phyloP scores from a whole-genome alignment of 2,113 vertebrate species.

The Ellobius talpinus region DNA sequence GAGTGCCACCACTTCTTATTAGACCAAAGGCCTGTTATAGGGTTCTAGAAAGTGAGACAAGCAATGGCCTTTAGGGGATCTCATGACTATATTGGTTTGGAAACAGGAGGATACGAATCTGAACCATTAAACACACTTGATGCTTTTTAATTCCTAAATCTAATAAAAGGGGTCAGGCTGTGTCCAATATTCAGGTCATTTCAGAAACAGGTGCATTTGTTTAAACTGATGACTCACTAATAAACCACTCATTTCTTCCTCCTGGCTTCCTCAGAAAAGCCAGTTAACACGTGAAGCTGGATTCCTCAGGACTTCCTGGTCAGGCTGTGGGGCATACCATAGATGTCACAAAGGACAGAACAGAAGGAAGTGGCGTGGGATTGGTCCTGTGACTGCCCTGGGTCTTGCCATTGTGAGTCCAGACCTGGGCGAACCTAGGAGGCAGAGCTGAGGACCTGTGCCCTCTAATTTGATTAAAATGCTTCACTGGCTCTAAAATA shows the following conservation, averaged over 20 bases:
- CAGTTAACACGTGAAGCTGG: neutral
- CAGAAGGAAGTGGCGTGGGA: neutral
- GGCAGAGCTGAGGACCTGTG: neutral
- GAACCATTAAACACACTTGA: neutral
- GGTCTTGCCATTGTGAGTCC: too few relatives aligned
- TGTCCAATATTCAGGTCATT: neutral
- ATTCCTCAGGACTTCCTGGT: constrained; percentile 58
- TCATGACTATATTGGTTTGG: neutral
- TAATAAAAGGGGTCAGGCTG: neutral
- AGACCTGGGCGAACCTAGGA: neutral
- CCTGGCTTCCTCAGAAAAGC: constrained; percentile 60
- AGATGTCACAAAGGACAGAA: neutral
- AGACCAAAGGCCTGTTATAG: neutral
- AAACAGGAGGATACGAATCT: neutral
- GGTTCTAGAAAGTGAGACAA: neutral
- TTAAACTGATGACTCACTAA: constrained; percentile 56
- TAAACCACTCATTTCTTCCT: constrained; percentile 3
- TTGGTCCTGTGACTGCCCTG: neutral
- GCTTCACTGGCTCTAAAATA: neutral
- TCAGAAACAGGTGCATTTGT: neutral
- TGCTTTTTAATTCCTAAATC: neutral
- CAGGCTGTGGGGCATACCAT: neutral
- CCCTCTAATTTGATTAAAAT: neutral
- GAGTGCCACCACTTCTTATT: neutral
- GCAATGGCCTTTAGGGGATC: neutral